Evolutionary conservation across 1,140 invertebrate species (phyloP), one percentile per base, ranked within the genome.

Genomic region (Teleogryllus occipitalis): DNA sequence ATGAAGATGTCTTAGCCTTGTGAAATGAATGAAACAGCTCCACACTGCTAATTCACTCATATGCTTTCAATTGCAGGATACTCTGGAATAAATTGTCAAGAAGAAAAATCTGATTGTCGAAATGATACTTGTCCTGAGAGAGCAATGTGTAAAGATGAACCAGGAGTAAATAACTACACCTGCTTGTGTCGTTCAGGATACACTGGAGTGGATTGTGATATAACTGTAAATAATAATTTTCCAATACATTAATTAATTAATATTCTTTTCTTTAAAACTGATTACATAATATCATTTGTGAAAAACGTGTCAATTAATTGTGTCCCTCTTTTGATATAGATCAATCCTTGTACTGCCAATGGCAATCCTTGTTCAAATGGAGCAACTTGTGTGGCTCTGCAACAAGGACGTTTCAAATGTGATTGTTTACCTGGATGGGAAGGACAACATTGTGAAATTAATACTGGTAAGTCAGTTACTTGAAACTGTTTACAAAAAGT

Each of bases 141-240:
- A 83, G 96, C 97, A 7, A 98, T 98, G 95, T 98, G 97, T 85
- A 98, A 98, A 87, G 96, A 98, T 85, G 93, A 98, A 85, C 97
- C 97, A 10, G 97, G 97, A 54, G 89, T 91, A 81, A 94, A 94
- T 82, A 97, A 97, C 81, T 94, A 92, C 82, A 95, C 95, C 0
- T 98, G 97, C 84, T 87, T 98, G 3, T 98, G 97, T 84, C 89
- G 96, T 84, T 93, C 94, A 81, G 96, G 96, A 78, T 97, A 97
- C 83, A 97, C 95, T 78, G 96, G 96, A 48, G 89, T 93, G 73
- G 93, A 95, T 84, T 97, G 95, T 85, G 94, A 96, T 84, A 89
- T 96, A 48, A 96, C 95, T 80, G 92, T 94, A 87, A 86, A 22
- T 21, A 7, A 54, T 18, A 2, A 15, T 49, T n/a, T n/a, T 48